These are phyloP conservation scores for Euwallacea fornicatus DNA, from an alignment of 1,140 invertebrate genomes.

Conservation along the genomic window DNA sequence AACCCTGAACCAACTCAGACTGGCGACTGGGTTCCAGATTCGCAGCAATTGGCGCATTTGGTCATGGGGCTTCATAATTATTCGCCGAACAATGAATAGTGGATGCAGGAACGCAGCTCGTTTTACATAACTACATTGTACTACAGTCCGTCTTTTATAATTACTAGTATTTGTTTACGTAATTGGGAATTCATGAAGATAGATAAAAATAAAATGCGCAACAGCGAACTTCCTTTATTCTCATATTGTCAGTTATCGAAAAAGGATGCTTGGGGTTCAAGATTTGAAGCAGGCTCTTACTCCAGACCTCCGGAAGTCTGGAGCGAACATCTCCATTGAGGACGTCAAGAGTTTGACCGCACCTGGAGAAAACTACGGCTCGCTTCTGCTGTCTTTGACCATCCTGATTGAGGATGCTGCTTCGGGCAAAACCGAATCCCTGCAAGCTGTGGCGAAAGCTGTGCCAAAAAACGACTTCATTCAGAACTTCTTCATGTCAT, in stretches of 20 bases:
- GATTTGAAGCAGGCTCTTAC: neutral
- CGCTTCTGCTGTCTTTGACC: conserved; percentile 47
- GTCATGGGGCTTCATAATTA: too few species aligned
- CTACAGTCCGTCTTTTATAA: too few species aligned
- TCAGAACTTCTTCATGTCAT: conserved; percentile 55
- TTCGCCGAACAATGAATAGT: too few species aligned
- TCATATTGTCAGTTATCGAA: neutral
- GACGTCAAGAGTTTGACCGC: conserved; percentile 40
- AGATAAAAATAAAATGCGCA: neutral
- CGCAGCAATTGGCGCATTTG: too few species aligned
- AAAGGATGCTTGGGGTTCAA: neutral
- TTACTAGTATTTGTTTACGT: neutral
- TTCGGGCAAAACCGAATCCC: conserved; percentile 45
- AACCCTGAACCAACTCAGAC: too few species aligned
- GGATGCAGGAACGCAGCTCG: too few species aligned
- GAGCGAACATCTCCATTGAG: neutral
- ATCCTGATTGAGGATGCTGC: conserved; percentile 36
- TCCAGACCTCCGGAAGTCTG: neutral
- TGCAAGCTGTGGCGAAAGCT: conserved; percentile 59
- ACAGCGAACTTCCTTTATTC: too few species aligned
- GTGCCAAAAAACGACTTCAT: conserved; percentile 60
- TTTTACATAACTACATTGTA: too few species aligned
- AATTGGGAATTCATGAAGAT: neutral
- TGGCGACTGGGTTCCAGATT: too few species aligned
- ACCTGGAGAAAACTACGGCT: conserved; percentile 50